Evolutionary conservation across 2,113 vertebrate species (phyloP).

Genomic region (Phocoena phocoena): DNA sequence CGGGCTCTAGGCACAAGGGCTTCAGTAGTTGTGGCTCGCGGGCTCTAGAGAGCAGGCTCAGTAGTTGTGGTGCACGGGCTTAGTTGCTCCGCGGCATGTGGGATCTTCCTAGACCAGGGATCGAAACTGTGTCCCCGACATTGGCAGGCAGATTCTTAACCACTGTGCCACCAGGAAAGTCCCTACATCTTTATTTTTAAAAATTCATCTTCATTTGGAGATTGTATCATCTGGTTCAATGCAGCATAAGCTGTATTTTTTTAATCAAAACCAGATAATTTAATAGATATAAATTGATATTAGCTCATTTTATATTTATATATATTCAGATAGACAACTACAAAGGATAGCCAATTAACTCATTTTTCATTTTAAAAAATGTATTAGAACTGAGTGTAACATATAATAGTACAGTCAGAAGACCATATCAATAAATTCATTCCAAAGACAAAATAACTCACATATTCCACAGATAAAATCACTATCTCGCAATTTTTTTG

Average conservation of each 20-base stretch:
- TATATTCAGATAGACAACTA: background rate
- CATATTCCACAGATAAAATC: background rate
- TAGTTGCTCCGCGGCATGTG: no score
- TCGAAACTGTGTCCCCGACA: no score
- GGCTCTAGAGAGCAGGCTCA: no score
- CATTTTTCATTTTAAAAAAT: background rate
- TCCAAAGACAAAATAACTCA: conserved; percentile 16
- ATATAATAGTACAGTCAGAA: background rate
- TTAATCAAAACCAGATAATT: background rate
- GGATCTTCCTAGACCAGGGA: no score
- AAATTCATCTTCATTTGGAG: background rate
- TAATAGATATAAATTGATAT: background rate
- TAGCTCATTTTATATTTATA: background rate
- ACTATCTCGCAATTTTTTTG: background rate
- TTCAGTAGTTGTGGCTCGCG: no score
- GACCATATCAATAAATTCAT: background rate
- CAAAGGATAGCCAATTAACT: background rate
- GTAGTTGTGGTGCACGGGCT: no score
- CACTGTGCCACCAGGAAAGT: no score
- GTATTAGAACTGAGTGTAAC: background rate
- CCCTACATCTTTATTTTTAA: background rate
- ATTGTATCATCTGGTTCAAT: background rate
- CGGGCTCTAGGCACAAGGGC: no score
- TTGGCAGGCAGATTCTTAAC: no score
- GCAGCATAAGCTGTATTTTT: background rate